Evolutionary conservation across 1,140 invertebrate genomes (phyloP).

Genomic region (Drosophila miranda): DNA sequence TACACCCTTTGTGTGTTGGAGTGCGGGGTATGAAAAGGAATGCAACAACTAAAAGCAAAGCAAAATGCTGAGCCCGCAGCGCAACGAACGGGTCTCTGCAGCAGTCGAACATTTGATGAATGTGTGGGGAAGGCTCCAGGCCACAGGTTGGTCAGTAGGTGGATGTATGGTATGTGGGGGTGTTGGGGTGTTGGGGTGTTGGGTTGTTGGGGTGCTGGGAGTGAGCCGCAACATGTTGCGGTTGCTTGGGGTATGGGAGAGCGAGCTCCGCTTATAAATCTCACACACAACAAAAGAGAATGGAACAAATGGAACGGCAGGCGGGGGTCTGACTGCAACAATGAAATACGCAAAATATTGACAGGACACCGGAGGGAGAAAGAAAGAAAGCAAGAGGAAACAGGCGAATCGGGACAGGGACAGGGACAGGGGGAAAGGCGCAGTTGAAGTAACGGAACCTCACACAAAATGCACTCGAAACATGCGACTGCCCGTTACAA

Average conservation of each 20-base stretch:
- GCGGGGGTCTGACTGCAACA: slow-evolving; percentile 51
- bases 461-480: slow-evolving; percentile 59
- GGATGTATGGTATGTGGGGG: slow-evolving; percentile 5
- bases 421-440: neutral
- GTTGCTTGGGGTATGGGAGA: slow-evolving; percentile 34
- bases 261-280: slow-evolving; percentile 54
- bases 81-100: slow-evolving; percentile 26
- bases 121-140: slow-evolving; percentile 51
- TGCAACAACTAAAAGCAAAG: slow-evolving; percentile 13
- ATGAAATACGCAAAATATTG: slow-evolving; percentile 79
- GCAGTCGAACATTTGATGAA: slow-evolving; percentile 65
- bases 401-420: slow-evolving; percentile 4
- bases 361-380: slow-evolving; percentile 33
- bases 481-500: slow-evolving; percentile 67
- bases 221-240: slow-evolving; percentile 69
- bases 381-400: neutral
- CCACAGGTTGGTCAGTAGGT: slow-evolving; percentile 67
- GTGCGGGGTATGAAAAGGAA: slow-evolving; percentile 6
- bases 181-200: slow-evolving; percentile 27
- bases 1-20: too few relatives aligned
- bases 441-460: neutral
- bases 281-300: slow-evolving; percentile 38
- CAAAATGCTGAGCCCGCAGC: slow-evolving; percentile 3
- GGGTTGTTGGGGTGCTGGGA: slow-evolving; percentile 30
- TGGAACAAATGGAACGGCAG: slow-evolving; percentile 36